phyloP scores from a whole-genome alignment of 2,113 vertebrate species.

The Percina caprodes region DNA sequence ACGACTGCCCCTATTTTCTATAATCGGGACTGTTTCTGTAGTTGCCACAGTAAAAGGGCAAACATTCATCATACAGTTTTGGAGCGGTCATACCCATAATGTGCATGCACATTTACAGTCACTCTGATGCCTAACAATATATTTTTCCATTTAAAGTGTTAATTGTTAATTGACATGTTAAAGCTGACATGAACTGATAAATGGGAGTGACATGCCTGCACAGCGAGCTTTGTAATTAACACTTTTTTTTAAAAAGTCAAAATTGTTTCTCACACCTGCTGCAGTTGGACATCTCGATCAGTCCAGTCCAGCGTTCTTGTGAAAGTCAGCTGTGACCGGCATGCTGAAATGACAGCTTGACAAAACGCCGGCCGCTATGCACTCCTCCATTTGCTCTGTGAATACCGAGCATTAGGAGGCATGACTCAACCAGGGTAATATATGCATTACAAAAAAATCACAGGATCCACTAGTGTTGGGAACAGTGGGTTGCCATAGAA shows the following conservation, averaged over 20 bases:
- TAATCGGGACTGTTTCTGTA: neutral
- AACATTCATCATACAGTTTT: neutral
- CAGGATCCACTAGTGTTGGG: constrained; percentile 49
- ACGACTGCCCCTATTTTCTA: neutral
- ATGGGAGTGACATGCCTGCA: constrained; percentile 1
- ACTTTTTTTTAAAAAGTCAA: constrained; percentile 39
- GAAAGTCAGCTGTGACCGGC: constrained; percentile 49
- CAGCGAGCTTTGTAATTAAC: constrained; percentile 15
- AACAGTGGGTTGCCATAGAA: constrained; percentile 79
- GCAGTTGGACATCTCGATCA: constrained; percentile 32
- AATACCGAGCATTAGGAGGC: constrained; percentile 53
- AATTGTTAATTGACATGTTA: neutral
- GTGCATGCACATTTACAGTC: neutral
- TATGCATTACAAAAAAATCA: constrained; percentile 74
- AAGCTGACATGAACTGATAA: constrained; percentile 6
- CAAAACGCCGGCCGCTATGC: constrained; percentile 44
- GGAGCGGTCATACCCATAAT: neutral
- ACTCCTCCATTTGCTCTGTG: constrained; percentile 43
- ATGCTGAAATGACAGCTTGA: constrained; percentile 59
- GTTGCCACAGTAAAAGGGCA: neutral
- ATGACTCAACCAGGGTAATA: constrained; percentile 53
- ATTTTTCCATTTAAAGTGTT: constrained; percentile 8
- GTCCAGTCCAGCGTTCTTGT: constrained; percentile 1
- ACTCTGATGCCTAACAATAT: neutral
- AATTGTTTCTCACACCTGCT: constrained; percentile 17